Evolutionary conservation across 1,140 invertebrate genomes (phyloP), one percentile per base, ranked within the genome.

Genomic region (Prorops nasuta): DNA sequence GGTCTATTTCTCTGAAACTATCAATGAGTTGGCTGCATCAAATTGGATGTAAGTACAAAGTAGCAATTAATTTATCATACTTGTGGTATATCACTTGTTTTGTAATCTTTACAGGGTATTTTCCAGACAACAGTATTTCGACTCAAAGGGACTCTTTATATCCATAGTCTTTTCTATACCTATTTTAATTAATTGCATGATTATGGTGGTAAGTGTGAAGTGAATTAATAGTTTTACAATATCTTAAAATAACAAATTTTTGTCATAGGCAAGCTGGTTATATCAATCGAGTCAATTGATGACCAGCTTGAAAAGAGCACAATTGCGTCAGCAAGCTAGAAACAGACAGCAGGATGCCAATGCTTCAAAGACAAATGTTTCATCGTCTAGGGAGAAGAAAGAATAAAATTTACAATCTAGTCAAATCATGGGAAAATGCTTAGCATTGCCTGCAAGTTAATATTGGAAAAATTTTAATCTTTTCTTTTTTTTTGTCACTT

Each of bases 121-220:
- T 71, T 90, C 91, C 6, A 84, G 85, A 53, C 91, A 96, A 60
- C 92, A 95, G 67, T 95, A 95, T 74, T 96, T 96, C 76, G 93
- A 96, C 72, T 90, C 87, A 56, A 90, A 90, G 76, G 92, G 93
- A 28, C 78, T 95, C 47, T 96, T 96, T 71, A 94, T 95, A 80
- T 95, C 92, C 9, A 81, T 94, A 14, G 88, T 95, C 10, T 94
- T 94, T 74, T 94, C 91, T 7, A 86, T 91, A 63, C 93, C 93
- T 35, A 88, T 95, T 60, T 79, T 96, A 48, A 81, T 94, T 18
- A 94, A 94, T 72, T 94, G 91, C 67, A 91, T 94, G 84, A 82
- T 94, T 53, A 89, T 95, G 84, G 89, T 96, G 82, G 92, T 96
- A 82, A 87, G 90, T 87, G 64, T 40, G 50, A 42, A 32, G 1